Evolutionary conservation across 2,113 vertebrate species (phyloP).

Genomic region (Egretta garzetta): DNA sequence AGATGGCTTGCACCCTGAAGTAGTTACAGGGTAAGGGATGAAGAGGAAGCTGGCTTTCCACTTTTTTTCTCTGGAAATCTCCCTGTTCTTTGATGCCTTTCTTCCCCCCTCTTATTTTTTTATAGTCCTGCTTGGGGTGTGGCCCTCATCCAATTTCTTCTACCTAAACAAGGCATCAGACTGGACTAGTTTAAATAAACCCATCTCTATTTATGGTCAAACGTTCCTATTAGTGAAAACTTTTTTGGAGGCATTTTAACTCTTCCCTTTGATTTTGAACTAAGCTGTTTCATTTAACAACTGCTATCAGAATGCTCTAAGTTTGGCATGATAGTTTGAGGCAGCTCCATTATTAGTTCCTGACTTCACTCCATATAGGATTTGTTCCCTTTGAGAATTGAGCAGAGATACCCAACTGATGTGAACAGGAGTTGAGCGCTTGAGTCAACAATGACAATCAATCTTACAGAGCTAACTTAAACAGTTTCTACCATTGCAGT

Average conservation of each 20-base stretch:
- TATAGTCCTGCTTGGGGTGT: neutral
- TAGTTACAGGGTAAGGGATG: neutral
- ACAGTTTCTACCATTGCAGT: neutral
- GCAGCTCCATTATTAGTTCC: neutral
- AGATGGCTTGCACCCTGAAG: neutral
- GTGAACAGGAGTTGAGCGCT: neutral
- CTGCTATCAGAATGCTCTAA: neutral
- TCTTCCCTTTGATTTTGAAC: neutral
- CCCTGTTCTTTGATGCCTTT: neutral
- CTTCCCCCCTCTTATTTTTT: neutral
- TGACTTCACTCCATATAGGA: neutral
- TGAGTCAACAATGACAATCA: neutral
- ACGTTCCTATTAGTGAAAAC: neutral
- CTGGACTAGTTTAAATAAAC: neutral
- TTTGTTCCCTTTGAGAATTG: neutral
- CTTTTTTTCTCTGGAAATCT: neutral
- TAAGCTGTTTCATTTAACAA: neutral
- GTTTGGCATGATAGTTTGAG: neutral
- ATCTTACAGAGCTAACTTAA: neutral
- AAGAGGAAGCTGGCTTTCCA: neutral
- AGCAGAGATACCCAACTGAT: accelerated
- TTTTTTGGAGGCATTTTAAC: neutral
- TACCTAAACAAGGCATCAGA: neutral
- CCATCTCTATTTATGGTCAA: neutral
- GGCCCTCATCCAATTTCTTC: neutral